Evolutionary conservation across 2,888 invertebrate species (phyloP).

Genomic region (Leptinotarsa juncta): DNA sequence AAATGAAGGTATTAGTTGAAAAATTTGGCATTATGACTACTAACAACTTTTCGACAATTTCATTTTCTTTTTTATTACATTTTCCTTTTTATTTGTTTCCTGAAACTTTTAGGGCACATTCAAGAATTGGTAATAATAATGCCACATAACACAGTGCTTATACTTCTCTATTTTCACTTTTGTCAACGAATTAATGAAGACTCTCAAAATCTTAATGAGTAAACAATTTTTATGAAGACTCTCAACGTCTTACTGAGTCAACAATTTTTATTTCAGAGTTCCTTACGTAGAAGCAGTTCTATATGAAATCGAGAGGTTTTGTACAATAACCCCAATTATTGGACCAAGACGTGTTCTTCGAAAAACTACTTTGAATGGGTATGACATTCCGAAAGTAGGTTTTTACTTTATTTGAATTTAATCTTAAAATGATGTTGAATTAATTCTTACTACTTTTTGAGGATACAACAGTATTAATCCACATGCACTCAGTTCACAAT

Average conservation of each 20-base stretch:
- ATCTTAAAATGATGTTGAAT: neutral
- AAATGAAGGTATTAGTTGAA: too few relatives aligned
- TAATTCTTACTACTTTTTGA: conserved; percentile 42
- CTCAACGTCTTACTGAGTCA: neutral
- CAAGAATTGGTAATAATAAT: too few relatives aligned
- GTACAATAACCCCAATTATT: conserved; percentile 65
- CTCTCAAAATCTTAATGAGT: neutral
- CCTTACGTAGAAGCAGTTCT: conserved; percentile 70
- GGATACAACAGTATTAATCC: conserved; percentile 61
- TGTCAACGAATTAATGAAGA: too few relatives aligned
- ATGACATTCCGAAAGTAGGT: conserved; percentile 64
- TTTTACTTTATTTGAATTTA: too few relatives aligned
- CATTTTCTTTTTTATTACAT: too few relatives aligned
- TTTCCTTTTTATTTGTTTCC: too few relatives aligned
- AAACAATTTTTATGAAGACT: conserved; percentile 20
- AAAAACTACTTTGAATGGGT: conserved; percentile 70
- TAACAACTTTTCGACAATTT: too few relatives aligned
- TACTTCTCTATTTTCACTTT: too few relatives aligned
- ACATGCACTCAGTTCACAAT: conserved; percentile 68
- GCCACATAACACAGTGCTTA: too few relatives aligned
- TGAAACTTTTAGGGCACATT: too few relatives aligned
- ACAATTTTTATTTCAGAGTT: conserved; percentile 59
- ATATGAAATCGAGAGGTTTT: conserved; percentile 67
- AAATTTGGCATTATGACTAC: too few relatives aligned
- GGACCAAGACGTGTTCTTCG: conserved; percentile 69